Percentiles rank a stretch among this genome's conserved stretches.
Evolutionary conservation across 2,113 vertebrate genomes (phyloP).

Genomic region (Antechinus flavipes): DNA sequence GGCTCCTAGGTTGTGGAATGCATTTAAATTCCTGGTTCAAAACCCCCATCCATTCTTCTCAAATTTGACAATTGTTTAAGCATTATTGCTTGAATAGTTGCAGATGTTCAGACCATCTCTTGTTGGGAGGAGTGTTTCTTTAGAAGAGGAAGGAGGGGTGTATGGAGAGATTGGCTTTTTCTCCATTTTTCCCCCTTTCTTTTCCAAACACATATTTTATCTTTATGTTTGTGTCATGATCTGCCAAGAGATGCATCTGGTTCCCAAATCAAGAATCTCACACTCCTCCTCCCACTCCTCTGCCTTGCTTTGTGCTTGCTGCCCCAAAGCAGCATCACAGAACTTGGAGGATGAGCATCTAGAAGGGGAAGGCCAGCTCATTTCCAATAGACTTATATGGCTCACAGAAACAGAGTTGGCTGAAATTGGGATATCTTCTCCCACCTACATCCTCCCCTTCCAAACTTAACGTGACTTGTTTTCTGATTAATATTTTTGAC

Average conservation of each 20-base stretch:
- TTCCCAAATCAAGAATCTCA: conserved; percentile 80
- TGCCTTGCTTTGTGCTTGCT: conserved; percentile 71
- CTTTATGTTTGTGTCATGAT: conserved; percentile 78
- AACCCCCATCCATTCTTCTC: conserved; percentile 63
- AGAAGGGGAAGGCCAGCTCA: neutral
- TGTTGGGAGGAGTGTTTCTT: conserved; percentile 55
- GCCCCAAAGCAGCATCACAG: conserved; percentile 65
- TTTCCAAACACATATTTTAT: conserved; percentile 78
- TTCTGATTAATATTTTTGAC: conserved; percentile 79
- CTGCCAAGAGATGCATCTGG: conserved; percentile 81
- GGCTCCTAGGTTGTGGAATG: conserved; percentile 67
- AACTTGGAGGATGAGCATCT: conserved; percentile 50
- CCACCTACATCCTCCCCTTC: neutral
- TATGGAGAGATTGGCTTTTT: conserved; percentile 48
- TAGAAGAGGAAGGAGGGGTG: conserved; percentile 28
- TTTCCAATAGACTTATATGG: neutral
- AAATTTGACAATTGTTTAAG: conserved; percentile 79
- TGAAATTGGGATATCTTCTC: conserved; percentile 43
- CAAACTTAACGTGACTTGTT: conserved; percentile 58
- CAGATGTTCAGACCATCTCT: conserved; percentile 72
- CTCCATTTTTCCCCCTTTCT: conserved; percentile 35
- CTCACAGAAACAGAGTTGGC: neutral
- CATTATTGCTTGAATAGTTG: conserved; percentile 72
- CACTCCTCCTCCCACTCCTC: conserved; percentile 72
- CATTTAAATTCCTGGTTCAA: conserved; percentile 70